Evolutionary conservation across 1,140 invertebrate species (phyloP).

Genomic region (Apolygus lucorum): DNA sequence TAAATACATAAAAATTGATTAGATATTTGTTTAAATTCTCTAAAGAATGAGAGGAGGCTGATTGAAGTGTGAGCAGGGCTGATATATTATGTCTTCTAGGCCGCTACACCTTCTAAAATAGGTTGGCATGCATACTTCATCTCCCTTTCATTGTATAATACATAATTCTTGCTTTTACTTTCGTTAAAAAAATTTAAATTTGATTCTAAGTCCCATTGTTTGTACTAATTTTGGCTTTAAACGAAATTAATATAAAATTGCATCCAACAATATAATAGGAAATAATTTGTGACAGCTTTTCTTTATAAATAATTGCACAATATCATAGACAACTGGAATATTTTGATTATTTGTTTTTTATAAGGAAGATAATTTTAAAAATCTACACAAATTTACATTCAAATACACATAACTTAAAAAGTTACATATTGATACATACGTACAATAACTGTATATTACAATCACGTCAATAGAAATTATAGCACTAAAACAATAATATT

Average conservation of each 20-base stretch:
- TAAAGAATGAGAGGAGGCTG: background rate
- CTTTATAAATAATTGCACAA: background rate
- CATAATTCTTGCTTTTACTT: background rate
- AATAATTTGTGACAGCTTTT: background rate
- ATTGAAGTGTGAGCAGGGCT: background rate
- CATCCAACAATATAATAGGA: background rate
- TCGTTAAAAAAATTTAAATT: background rate
- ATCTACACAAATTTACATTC: slow-evolving; percentile 33
- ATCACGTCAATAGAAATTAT: slow-evolving; percentile 28
- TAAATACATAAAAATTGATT: no score
- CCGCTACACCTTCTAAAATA: no score
- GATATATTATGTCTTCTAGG: no score
- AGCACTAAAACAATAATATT: slow-evolving; percentile 27
- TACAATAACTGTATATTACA: slow-evolving; percentile 31
- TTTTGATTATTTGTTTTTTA: slow-evolving; percentile 29
- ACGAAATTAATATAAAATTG: background rate
- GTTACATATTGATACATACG: slow-evolving; percentile 28
- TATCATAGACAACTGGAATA: background rate
- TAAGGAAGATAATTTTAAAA: slow-evolving; percentile 31
- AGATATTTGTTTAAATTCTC: background rate
- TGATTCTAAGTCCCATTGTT: background rate
- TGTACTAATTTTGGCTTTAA: background rate
- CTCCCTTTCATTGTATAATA: background rate
- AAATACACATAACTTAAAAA: slow-evolving; percentile 27
- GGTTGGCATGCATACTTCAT: no score